A percentile compares a stretch with the other conserved stretches of the same genome.
These are phyloP conservation scores for Meteorus cinctellus DNA, from an alignment of 2,888 invertebrate genomes.

Conservation along the genomic window DNA sequence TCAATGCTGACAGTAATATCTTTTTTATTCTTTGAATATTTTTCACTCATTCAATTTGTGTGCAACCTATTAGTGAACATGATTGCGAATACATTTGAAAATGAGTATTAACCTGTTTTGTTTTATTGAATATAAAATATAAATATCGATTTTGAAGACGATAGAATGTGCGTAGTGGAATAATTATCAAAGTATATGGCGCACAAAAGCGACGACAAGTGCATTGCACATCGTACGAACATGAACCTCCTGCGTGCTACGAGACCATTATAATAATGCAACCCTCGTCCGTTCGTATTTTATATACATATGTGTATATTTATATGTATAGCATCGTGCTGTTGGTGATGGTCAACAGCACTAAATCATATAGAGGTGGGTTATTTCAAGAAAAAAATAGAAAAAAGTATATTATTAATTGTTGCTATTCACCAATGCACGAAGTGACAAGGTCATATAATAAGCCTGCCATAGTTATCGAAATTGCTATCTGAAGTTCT, in stretches of 20 bases:
- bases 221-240: constrained; percentile 61
- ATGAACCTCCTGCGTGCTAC: constrained; percentile 64
- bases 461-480: neutral
- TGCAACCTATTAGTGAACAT: neutral
- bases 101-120: neutral
- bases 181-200: constrained; percentile 42
- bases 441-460: neutral
- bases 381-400: neutral
- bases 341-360: neutral
- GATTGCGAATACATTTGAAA: neutral
- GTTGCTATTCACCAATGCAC: neutral
- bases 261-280: constrained; percentile 52
- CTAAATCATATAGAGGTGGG: neutral
- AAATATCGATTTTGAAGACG: neutral
- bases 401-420: neutral
- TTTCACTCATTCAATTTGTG: constrained; percentile 1
- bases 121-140: constrained; percentile 29
- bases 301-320: neutral
- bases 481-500: neutral
- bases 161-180: constrained; percentile 40
- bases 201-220: constrained; percentile 63
- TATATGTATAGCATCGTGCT: neutral
- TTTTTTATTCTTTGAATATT: constrained; percentile 26
- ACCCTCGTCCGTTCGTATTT: neutral
- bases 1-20: constrained; percentile 14